phyloP scores from a whole-genome alignment of 37 sponge, comb jelly and placozoan genomes.

The Ianthella basta region DNA sequence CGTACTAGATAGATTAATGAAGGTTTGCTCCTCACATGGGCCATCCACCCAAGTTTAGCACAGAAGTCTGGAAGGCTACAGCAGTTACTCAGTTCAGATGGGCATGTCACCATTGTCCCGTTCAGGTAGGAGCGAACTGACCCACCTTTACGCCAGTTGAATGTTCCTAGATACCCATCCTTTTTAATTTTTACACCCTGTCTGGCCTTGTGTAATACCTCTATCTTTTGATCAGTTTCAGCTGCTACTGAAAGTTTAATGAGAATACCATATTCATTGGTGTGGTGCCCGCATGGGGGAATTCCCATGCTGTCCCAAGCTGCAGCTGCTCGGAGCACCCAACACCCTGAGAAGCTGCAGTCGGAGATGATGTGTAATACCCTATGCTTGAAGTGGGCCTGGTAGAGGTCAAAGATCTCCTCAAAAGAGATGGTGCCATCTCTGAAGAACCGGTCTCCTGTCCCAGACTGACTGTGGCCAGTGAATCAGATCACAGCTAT shows the following conservation, averaged over 20 bases:
- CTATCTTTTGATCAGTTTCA: too few relatives aligned
- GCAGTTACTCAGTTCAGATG: too few relatives aligned
- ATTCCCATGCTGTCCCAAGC: slow-evolving; percentile 44
- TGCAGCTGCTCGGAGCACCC: slow-evolving; percentile 27
- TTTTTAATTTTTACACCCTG: too few relatives aligned
- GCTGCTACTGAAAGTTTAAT: slow-evolving; percentile 38
- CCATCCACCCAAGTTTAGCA: background rate
- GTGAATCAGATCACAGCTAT: slow-evolving; percentile 54
- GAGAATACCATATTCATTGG: slow-evolving; percentile 43
- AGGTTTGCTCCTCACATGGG: background rate
- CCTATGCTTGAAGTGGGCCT: slow-evolving; percentile 31
- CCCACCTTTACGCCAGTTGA: too few relatives aligned
- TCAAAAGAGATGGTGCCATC: slow-evolving; percentile 58
- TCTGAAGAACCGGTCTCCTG: slow-evolving; percentile 62
- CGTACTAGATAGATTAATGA: slow-evolving; percentile 22
- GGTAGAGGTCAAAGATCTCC: slow-evolving; percentile 61
- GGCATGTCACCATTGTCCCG: too few relatives aligned
- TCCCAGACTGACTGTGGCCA: slow-evolving; percentile 57
- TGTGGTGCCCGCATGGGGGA: slow-evolving; percentile 56
- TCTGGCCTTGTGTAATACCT: too few relatives aligned
- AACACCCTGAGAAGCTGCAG: slow-evolving; percentile 50
- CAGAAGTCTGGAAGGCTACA: too few relatives aligned
- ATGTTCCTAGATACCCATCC: too few relatives aligned
- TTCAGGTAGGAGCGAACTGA: too few relatives aligned
- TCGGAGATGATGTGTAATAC: slow-evolving; percentile 45